Conservation (phyloP, 1,140 invertebrate species). For the Leptestheria dahalacensis region DNA sequence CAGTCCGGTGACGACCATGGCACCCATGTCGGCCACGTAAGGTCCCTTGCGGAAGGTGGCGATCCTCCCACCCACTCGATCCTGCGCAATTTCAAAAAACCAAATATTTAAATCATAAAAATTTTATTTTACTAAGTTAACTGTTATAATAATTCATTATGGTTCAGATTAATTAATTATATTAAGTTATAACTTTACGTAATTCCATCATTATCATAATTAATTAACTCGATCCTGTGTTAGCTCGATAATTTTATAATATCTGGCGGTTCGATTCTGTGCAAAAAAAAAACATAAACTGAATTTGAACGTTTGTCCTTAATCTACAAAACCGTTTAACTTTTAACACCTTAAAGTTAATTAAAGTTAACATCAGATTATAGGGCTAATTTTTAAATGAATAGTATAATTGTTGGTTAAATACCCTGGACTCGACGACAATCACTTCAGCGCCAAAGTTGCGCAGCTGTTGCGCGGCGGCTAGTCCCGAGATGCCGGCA, state of each 20-base stretch:
- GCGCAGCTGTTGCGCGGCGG: constrained; percentile 82
- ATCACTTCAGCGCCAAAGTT: constrained; percentile 94
- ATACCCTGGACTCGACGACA: constrained; percentile 76
- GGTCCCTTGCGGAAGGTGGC: constrained; percentile 89
- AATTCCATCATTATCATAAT: no score
- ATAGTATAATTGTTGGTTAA: constrained; percentile 14
- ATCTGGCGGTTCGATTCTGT: no score
- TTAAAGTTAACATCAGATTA: no score
- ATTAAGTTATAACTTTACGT: no score
- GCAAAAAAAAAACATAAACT: no score
- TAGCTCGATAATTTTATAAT: no score
- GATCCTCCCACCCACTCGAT: constrained; percentile 88
- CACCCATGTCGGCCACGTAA: constrained; percentile 84
- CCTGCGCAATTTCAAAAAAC: constrained; percentile 32
- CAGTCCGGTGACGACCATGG: constrained; percentile 41
- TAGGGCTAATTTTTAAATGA: neutral
- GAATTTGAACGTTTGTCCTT: no score
- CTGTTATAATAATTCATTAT: constrained; percentile 3
- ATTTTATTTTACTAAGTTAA: neutral
- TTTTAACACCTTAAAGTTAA: no score
- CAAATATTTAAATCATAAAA: constrained; percentile 15
- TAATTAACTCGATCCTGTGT: no score
- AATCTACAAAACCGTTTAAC: no score
- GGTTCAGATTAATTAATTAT: no score
- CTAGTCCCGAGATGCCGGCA: constrained; percentile 83